Conservation (phyloP, 2,888 invertebrate species). For the Pegoplata infirma region DNA sequence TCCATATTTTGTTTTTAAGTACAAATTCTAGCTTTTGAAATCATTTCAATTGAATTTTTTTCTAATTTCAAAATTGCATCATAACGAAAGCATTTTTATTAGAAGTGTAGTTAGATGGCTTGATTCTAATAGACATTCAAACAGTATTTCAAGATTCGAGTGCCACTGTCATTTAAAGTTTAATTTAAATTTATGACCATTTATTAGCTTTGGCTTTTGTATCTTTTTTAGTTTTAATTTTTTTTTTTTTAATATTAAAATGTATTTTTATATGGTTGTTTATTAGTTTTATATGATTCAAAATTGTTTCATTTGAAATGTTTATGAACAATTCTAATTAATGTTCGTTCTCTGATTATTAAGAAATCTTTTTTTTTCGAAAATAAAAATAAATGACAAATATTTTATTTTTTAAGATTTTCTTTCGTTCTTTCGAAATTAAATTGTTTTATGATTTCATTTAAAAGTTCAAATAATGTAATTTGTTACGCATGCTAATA, state of each 20-base stretch:
- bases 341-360: conserved; percentile 10
- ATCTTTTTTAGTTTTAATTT: too few relatives aligned
- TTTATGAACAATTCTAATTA: conserved; percentile 37
- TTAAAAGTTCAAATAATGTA: conserved; percentile 15
- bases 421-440: neutral
- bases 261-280: conserved; percentile 19
- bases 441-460: conserved; percentile 11
- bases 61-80: conserved; percentile 49
- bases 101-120: conserved; percentile 10
- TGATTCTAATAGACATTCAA: too few relatives aligned
- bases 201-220: conserved; percentile 42
- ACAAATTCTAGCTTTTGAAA: conserved; percentile 24
- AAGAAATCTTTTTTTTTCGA: too few relatives aligned
- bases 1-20: too few relatives aligned
- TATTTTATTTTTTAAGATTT: neutral
- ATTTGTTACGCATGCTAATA: conserved; percentile 46
- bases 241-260: neutral
- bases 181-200: conserved; percentile 61
- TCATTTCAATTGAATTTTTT: conserved; percentile 37
- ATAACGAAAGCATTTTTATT: conserved; percentile 46
- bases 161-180: conserved; percentile 55
- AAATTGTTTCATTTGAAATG: conserved; percentile 45
- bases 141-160: conserved; percentile 18
- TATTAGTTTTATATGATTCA: conserved; percentile 37
- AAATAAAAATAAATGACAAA: neutral